These are phyloP conservation scores for Euphonia xanthogaster DNA, from an alignment of 2,797 vertebrate genomes.

Conservation along the genomic window DNA sequence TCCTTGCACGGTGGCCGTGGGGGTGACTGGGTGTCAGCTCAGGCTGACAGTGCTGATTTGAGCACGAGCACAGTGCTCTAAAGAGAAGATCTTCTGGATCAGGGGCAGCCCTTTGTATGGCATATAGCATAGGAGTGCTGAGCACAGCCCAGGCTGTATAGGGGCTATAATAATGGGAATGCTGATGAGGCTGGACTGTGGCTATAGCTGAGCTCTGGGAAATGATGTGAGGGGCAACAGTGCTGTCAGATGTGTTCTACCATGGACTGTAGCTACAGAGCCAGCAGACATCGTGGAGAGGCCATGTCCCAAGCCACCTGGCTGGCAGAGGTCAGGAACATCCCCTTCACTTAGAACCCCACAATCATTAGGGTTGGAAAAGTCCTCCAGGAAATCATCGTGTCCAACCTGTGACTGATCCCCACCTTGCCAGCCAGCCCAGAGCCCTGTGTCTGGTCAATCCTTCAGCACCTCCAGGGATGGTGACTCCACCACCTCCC, in stretches of 20 bases:
- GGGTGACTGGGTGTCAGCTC: neutral
- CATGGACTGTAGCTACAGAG: neutral
- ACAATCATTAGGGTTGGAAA: neutral
- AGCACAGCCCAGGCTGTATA: neutral
- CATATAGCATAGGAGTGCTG: neutral
- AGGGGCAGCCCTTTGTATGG: neutral
- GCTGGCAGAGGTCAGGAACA: neutral
- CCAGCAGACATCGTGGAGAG: neutral
- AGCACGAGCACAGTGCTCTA: neutral
- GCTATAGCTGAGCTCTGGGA: constrained; percentile 1
- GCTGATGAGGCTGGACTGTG: constrained; percentile 29
- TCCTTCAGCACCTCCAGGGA: neutral
- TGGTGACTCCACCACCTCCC: neutral
- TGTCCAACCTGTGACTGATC: neutral
- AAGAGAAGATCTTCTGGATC: neutral
- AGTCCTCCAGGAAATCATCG: neutral
- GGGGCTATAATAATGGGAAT: neutral
- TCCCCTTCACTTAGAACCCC: neutral
- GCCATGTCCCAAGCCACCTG: neutral
- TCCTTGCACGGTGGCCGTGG: neutral
- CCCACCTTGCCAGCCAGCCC: neutral
- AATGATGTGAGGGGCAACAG: neutral
- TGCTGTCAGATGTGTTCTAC: neutral
- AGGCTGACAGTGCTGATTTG: neutral
- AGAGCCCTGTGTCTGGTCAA: neutral